Evolutionary conservation across 1,140 invertebrate genomes (phyloP).

Genomic region (Pollicipes pollicipes): DNA sequence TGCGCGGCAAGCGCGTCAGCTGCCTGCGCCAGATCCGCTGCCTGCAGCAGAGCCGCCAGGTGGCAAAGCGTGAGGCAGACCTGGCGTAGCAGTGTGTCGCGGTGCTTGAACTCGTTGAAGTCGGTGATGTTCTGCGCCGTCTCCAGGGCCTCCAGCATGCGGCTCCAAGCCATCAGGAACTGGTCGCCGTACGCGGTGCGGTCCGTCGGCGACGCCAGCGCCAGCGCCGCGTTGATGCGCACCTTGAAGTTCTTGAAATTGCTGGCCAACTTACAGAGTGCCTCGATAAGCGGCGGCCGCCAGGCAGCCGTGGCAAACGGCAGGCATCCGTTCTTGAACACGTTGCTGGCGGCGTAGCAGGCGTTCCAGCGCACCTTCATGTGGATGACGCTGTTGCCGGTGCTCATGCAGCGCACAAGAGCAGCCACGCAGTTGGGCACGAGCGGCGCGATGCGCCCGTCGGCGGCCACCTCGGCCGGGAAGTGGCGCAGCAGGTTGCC

Average conservation of each 20-base stretch:
- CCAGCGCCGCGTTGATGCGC: slow-evolving; percentile 62
- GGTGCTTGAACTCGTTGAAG: slow-evolving; percentile 17
- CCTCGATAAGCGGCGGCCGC: slow-evolving; percentile 36
- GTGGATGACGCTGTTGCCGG: slow-evolving; percentile 35
- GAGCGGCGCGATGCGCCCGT: slow-evolving; percentile 29
- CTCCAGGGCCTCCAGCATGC: slow-evolving; percentile 15
- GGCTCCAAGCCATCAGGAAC: slow-evolving; percentile 13
- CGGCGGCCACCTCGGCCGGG: slow-evolving; percentile 32
- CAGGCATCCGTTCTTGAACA: slow-evolving; percentile 44
- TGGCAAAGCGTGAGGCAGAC: slow-evolving; percentile 14
- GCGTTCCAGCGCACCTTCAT: slow-evolving; percentile 82
- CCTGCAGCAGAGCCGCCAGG: slow-evolving; percentile 11
- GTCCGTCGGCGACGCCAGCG: slow-evolving; percentile 39
- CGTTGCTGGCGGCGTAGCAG: slow-evolving; percentile 63
- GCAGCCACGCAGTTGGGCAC: slow-evolving; percentile 34
- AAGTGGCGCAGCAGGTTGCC: slow-evolving; percentile 56
- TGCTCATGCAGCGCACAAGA: slow-evolving; percentile 44
- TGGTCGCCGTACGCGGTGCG: slow-evolving; percentile 23
- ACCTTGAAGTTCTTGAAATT: slow-evolving; percentile 45
- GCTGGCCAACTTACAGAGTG: slow-evolving; percentile 33
- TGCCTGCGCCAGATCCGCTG: slow-evolving; percentile 14
- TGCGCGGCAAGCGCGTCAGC: slow-evolving; percentile 17
- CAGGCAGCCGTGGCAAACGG: slow-evolving; percentile 33
- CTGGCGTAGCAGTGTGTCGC: slow-evolving; percentile 18
- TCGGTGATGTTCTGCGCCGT: slow-evolving; percentile 17